Base-by-base conservation (phyloP, 2,797 vertebrate genomes). In the Mormyrops attenuatus region DNA sequence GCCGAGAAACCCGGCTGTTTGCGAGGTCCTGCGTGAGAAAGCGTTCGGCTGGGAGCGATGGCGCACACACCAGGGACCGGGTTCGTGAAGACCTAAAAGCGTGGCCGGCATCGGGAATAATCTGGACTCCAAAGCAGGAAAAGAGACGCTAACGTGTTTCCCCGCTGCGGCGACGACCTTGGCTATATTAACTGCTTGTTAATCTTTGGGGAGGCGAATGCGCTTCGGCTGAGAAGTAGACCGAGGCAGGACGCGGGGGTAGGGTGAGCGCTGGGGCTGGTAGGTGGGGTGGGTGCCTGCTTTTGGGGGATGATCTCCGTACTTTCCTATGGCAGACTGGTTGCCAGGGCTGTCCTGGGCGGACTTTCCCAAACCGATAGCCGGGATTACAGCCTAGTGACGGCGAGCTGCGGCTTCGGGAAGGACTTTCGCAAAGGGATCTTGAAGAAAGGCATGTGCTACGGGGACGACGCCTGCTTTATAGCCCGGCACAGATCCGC, bases 361-460 rank as follows among this genome's bases (percentile, higher is more conserved):
- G 95, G 96, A 91, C 96, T 97, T 3, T 97, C 96, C 86, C 96
- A 97, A 94, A 97, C 96, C 0, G 96, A 97, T 92, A 94, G 95
- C 88, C 93, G 96, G 90, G 96, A 97, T 92, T 97, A 96, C 93
- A 96, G 96, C 91, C 92, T 96, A 91, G 96, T 97, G 93, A 97
- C 96, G 5, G 96, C 96, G 85, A 96, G 96, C 94, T 97, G 96
- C 92, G 95, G 96, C 90, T 97, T 96, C 85, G 96, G 96, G 89
- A 97, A 97, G 92, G 96, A 97, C 95, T 96, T 97, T 92, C 95
- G 96, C 92, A 97, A 97, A 94, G 98, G 98, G 94, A 98, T 99
- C 94, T 95, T 99, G 73, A 99, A 99, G 97, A 99, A 99, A 92
- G 98, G 98, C 91, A 98, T 98, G 97, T 99, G 98, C 94, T 99